phyloP scores from a whole-genome alignment of 2,888 invertebrate species.

The Luperina testacea region DNA sequence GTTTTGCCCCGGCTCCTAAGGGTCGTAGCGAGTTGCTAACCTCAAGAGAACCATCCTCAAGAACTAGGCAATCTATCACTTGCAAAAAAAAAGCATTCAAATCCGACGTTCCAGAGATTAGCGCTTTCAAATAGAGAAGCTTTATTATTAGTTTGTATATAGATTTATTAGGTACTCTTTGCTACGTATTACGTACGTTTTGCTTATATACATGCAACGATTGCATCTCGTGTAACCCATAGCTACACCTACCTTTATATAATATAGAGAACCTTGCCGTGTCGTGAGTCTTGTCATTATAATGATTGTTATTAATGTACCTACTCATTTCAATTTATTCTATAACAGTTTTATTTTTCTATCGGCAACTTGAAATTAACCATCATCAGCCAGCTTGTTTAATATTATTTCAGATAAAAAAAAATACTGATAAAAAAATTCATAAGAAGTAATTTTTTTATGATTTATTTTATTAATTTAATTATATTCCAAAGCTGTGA shows the following conservation, averaged over 20 bases:
- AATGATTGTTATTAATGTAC: slow-evolving; percentile 2
- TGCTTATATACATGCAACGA: neutral
- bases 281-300: slow-evolving; percentile 41
- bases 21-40: neutral
- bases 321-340: slow-evolving; percentile 17
- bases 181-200: neutral
- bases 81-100: neutral
- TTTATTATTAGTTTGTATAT: neutral
- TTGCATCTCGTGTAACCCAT: slow-evolving; percentile 14
- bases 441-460: neutral
- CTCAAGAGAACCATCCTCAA: neutral
- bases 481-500: slow-evolving; percentile 3
- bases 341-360: slow-evolving; percentile 2
- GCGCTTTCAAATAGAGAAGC: neutral
- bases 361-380: neutral
- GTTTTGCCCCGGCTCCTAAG: neutral
- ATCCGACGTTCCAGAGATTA: neutral
- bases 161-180: neutral
- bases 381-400: neutral
- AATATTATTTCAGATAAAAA: neutral
- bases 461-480: neutral
- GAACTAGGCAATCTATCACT: neutral
- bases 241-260: neutral
- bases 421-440: neutral
- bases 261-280: slow-evolving; percentile 40